Conservation (phyloP, 1,140 invertebrate species). For the Camponotus vicinus region DNA sequence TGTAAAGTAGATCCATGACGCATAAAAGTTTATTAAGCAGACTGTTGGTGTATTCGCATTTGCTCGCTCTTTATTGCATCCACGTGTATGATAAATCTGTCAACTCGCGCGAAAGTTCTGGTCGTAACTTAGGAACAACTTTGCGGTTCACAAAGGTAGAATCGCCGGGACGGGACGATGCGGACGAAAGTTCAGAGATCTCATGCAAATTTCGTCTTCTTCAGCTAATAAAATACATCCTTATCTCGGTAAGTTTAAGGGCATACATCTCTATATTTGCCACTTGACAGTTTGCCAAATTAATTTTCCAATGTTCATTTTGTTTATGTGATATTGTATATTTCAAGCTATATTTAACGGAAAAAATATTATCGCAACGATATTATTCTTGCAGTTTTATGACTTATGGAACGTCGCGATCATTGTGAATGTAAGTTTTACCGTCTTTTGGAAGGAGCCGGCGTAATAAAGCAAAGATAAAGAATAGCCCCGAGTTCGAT, state of each 20-base stretch:
- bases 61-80: conserved; percentile 60
- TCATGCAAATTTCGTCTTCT: conserved; percentile 81
- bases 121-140: conserved; percentile 71
- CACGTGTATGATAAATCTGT: conserved; percentile 73
- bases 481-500: conserved; percentile 50
- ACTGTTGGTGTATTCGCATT: conserved; percentile 41
- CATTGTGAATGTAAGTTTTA: conserved; percentile 45
- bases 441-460: background rate
- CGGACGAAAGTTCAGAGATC: conserved; percentile 74
- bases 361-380: conserved; percentile 7
- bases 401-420: conserved; percentile 21
- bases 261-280: background rate
- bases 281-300: conserved; percentile 35
- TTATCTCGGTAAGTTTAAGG: conserved; percentile 27
- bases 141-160: conserved; percentile 64
- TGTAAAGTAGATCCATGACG: conserved; percentile 8
- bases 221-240: conserved; percentile 73
- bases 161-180: conserved; percentile 28
- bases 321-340: background rate
- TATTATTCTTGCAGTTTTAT: conserved; percentile 41
- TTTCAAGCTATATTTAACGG: background rate
- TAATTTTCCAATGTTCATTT: conserved; percentile 41
- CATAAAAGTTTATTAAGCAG: conserved; percentile 39
- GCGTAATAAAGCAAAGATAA: conserved; percentile 60
- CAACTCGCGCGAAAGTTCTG: conserved; percentile 65